Evolutionary conservation across 53 echinoderm and acorn worm species (phyloP), one percentile per base, ranked within the genome.

Genomic region (Patiria pectinifera): DNA sequence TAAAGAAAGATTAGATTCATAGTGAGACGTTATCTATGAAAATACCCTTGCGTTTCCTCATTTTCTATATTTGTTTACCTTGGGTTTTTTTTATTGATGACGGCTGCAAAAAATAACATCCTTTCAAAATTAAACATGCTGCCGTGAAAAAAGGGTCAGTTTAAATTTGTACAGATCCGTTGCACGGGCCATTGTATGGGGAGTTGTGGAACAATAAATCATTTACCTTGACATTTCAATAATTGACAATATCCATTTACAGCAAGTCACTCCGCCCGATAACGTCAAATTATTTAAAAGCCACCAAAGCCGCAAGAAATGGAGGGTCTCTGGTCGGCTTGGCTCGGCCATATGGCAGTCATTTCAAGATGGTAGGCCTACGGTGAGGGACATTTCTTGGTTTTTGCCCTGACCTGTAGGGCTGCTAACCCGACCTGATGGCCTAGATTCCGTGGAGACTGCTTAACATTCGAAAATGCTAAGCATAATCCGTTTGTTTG

Each of bases 191-290:
- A 74, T 22, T 74, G 22, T 21, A 74, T 74, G 22, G 11, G 80
- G 46, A 45, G 80, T 45, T 45, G 14, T 45, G 80, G 63, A 69
- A 46, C 62, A 69, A 90, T 90, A 80, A 80, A 90, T 90, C 80
- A 90, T 90, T 69, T 66, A 63, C 82, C 23, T 66, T 59, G 69
- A 59, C 66, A 63, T 44, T 66, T 90, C 66, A 90, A 90, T 90
- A 80, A 90, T 90, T 90, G 69, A 90, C 90, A 90, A 22, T 90
- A 80, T 89, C 90, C 80, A 80, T 81, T 78, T 19, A 46, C 80
- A 45, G 80, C 19, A 43, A 10, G 80, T 45, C 80, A 9, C 14
- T 16, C 45, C 11, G 24, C 12, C 35, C 19, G 80, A 47, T 79
- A 14, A 79, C 16, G 11, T 18, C 76, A 24, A 43, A 25, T 11